Evolutionary conservation across 1,140 invertebrate genomes (phyloP), one percentile per base, ranked within the genome.

Genomic region (Drosophila albomicans): DNA sequence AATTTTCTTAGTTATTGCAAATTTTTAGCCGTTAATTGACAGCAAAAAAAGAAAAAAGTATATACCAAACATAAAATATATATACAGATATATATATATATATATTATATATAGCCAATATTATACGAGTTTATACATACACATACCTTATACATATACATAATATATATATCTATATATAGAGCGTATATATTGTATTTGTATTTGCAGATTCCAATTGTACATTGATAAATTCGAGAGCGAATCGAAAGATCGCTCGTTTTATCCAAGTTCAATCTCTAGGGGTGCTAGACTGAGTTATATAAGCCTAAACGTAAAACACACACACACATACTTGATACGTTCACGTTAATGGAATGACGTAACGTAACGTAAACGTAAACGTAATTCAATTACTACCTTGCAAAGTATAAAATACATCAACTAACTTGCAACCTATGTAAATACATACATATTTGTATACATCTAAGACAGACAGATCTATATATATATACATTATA

Each of bases 221-320:
- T 81, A 85, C 71, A 85, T 85, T 81, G 67, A 85, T 85, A 75
- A 81, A 80, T 52, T 71, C 58, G 66, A 74, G 57, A 77, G 68
- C 61, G 54, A 59, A 72, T 80, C 65, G 72, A 79, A 72, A 52
- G 62, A 75, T 75, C 41, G 41, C 41, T 43, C 76, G 58, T 81
- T 81, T 82, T 82, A 82, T 82, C 80, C 78, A 84, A 81, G 64
- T 72, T 81, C 73, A 72, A 87, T 87, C 82, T 87, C 77, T 86
- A 82, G 82, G 82, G 79, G 79, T 87, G 84, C 82, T 87, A 86
- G 84, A 87, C 84, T 87, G 84, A 87, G 84, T 86, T 82, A 87
- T 65, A 68, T 70, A 74, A 66, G 54, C 59, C 51, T 64, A 75
- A 59, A n/a, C 45, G 35, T 65, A 65, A 74, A 35, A 52, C n/a